Evolutionary conservation across 2,797 vertebrate species (phyloP), one percentile per base, ranked within the genome.

Genomic region (Chloroceryle inda): DNA sequence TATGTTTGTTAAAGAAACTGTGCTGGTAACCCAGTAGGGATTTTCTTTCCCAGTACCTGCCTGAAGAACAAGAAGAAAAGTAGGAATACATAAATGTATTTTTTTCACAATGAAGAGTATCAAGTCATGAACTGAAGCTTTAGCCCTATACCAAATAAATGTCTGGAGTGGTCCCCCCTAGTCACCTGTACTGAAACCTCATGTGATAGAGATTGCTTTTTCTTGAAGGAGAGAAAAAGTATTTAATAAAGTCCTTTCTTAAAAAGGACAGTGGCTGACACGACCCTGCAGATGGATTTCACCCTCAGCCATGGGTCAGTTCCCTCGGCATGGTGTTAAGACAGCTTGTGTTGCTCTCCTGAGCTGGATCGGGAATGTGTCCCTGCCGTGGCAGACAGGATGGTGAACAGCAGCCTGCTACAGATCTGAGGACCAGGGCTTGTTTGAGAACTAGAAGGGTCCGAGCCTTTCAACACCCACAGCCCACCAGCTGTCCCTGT

Each of bases 381-480:
- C 5, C 22, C 37, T 27, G 19, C 37, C 1, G 0, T 7, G 29
- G 33, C 27, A 5, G 52, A 14, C 10, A 1, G 38, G 71, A 23
- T 11, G 1, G 29, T 7, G 47, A 23, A 13, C 35, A 37, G 35
- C 55, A 22, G 62, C 55, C 49, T 49, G 42, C 42, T 8, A 1
- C 8, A 42, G 35, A 23, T 23, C 26, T 3, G 1, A 52, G 47
- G 71, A 24, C n/a, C 29, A 3, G 52, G 68, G 52, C 68, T 33
- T 50, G 5, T 11, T 47, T 4, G 35, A 47, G 55, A 37, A 11
- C 40, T 12, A 20, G 49, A 3, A 2, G 67, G 26, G 13, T 16
- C 1, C 4, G n/a, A 38, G 52, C n/a, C 44, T 27, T 50, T 10
- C 27, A 13, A 8, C 52, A 31, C 33, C 9, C 2, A 0, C 2